phyloP scores from a whole-genome alignment of 1,140 invertebrate species.

The Zophobas atratus region DNA sequence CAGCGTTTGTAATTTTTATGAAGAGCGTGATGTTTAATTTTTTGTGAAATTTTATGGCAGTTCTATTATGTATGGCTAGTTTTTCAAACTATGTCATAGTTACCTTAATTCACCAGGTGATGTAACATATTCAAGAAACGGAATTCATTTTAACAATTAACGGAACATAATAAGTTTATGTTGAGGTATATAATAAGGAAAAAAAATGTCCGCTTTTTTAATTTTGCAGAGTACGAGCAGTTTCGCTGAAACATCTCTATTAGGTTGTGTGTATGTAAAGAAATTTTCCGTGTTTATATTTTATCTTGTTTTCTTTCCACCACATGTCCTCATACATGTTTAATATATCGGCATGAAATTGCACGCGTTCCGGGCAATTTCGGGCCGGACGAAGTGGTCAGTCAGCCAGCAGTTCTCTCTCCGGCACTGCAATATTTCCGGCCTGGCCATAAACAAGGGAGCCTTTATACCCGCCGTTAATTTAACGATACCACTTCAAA shows the following conservation, averaged over 20 bases:
- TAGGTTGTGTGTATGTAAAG: constrained; percentile 35
- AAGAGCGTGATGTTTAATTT: too few relatives aligned
- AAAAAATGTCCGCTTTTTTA: too few relatives aligned
- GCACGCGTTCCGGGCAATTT: constrained; percentile 57
- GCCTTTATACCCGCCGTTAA: constrained; percentile 56
- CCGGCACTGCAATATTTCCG: constrained; percentile 38
- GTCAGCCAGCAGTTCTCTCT: constrained; percentile 53
- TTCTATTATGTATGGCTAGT: too few relatives aligned
- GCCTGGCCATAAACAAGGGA: constrained; percentile 55
- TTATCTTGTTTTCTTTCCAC: constrained; percentile 54
- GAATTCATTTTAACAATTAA: too few relatives aligned
- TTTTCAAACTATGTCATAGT: too few relatives aligned
- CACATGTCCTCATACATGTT: constrained; percentile 54
- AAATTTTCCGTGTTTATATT: constrained; percentile 52
- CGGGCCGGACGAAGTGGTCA: constrained; percentile 56
- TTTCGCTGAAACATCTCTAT: constrained; percentile 4
- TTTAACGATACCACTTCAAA: constrained; percentile 59
- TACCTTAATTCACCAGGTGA: too few relatives aligned
- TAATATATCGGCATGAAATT: constrained; percentile 58
- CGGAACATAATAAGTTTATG: too few relatives aligned
- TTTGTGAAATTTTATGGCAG: too few relatives aligned
- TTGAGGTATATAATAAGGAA: too few relatives aligned
- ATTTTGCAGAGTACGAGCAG: background rate
- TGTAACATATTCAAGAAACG: too few relatives aligned
- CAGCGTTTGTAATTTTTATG: too few relatives aligned